phyloP scores from a whole-genome alignment of 2,888 invertebrate genomes.

The Polymixis flavicincta region DNA sequence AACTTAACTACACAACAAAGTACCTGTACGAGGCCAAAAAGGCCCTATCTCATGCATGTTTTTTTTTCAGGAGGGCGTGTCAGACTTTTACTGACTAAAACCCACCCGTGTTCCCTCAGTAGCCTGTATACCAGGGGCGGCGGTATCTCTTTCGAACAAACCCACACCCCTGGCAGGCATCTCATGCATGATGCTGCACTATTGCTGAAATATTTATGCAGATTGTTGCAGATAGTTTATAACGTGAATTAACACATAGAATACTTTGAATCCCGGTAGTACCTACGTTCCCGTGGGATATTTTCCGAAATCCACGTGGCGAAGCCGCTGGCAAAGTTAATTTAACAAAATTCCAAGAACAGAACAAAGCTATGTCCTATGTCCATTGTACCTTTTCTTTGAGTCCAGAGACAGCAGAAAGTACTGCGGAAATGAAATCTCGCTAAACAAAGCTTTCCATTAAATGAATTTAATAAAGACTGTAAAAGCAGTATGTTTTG shows the following conservation, averaged over 20 bases:
- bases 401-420: background rate
- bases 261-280: background rate
- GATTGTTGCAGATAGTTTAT: background rate
- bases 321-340: background rate
- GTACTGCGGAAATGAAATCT: slow-evolving; percentile 12
- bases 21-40: no score
- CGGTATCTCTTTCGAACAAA: no score
- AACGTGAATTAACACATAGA: background rate
- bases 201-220: no score
- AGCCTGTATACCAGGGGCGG: no score
- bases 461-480: slow-evolving; percentile 4
- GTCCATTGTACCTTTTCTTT: background rate
- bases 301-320: background rate
- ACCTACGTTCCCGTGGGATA: background rate
- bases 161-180: no score
- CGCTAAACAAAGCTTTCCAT: slow-evolving; percentile 18
- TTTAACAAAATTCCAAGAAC: background rate
- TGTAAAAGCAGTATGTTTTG: background rate
- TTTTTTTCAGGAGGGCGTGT: no score
- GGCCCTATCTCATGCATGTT: no score
- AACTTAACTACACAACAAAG: no score
- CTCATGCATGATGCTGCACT: no score
- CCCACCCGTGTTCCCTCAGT: no score
- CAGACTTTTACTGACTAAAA: no score
- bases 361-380: background rate